A percentile compares a stretch with the other conserved stretches of the same genome.
phyloP scores from a whole-genome alignment of 2,888 invertebrate genomes.

The Drosophila setosimentum region DNA sequence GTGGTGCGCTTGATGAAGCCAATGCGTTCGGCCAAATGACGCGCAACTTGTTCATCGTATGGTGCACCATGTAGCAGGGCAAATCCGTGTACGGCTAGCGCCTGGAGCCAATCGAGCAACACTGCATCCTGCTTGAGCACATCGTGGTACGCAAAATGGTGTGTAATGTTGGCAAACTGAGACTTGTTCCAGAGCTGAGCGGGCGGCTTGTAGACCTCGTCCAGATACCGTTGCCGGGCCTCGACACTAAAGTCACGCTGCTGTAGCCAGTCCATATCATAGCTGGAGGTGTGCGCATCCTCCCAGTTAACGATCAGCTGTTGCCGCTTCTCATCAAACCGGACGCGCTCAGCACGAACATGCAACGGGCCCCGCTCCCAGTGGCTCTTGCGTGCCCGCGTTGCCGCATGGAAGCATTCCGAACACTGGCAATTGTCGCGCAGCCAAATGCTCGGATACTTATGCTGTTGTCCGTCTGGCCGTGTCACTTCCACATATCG shows the following conservation, averaged over 20 bases:
- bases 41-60: conserved; percentile 86
- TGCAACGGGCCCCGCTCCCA: conserved; percentile 86
- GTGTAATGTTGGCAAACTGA: conserved; percentile 86
- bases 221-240: conserved; percentile 86
- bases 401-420: conserved; percentile 88
- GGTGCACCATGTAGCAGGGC: conserved; percentile 88
- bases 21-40: conserved; percentile 87
- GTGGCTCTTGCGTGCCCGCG: conserved; percentile 88
- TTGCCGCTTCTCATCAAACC: conserved; percentile 48
- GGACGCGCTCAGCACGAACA: conserved; percentile 76
- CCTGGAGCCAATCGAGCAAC: conserved; percentile 87
- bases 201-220: conserved; percentile 86
- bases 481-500: conserved; percentile 58
- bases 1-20: conserved; percentile 90
- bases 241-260: conserved; percentile 87
- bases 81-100: conserved; percentile 88
- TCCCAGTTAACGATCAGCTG: conserved; percentile 86
- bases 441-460: conserved; percentile 90
- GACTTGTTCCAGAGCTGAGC: conserved; percentile 86
- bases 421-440: conserved; percentile 91
- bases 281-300: conserved; percentile 88
- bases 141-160: conserved; percentile 86
- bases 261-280: conserved; percentile 87
- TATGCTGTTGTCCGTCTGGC: conserved; percentile 63
- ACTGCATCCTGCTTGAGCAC: conserved; percentile 86